Base-by-base conservation (phyloP, 2,888 invertebrate species). In the Thereva nobilitata region DNA sequence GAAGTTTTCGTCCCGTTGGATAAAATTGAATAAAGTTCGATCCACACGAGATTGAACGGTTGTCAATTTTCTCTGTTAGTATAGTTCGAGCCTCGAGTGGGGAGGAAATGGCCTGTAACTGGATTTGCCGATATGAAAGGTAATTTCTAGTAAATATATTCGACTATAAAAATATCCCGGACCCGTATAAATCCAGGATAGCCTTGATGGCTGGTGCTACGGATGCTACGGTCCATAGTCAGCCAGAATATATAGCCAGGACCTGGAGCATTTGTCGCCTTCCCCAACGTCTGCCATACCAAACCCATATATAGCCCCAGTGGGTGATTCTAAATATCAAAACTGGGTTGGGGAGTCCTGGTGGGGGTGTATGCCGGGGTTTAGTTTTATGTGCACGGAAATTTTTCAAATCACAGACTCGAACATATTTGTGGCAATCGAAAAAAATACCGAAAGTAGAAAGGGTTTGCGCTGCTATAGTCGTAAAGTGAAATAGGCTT, bases 111-210 rank as follows among this genome's bases (percentile, higher is more conserved):
- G 50, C 35, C 61, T 61, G 61, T 61, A 61, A 61, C 61, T 61
- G 61, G 61, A 61, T 61, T 61, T 61, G 61, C 41, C 50, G 61
- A 61, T 61, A 61, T 61, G 61, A 61, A 50, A 61, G 61, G 61
- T 61, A 61, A 61, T 61, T 61, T 61, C 61, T 61, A 61, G 61
- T 61, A 61, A 61, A 61, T 61, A 61, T 61, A 61, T 61, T 61
- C 61, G 49, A 37, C 61, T 61, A 61, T 61, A 61, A 61, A 61
- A 61, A 61, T 61, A 61, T 61, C 61, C 61, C 49, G 40, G n/a
- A 61, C 61, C 61, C 45, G 50, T 50, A 61, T 61, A 61, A 61
- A 61, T 61, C 61, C 61, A 50, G 61, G 61, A 61, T 61, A 61
- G 50, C 12, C 45, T 47, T 37, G 37, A 61, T 37, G 59, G 49